phyloP scores from a whole-genome alignment of 2,113 vertebrate genomes.

The Tenebrosternarchus preto region DNA sequence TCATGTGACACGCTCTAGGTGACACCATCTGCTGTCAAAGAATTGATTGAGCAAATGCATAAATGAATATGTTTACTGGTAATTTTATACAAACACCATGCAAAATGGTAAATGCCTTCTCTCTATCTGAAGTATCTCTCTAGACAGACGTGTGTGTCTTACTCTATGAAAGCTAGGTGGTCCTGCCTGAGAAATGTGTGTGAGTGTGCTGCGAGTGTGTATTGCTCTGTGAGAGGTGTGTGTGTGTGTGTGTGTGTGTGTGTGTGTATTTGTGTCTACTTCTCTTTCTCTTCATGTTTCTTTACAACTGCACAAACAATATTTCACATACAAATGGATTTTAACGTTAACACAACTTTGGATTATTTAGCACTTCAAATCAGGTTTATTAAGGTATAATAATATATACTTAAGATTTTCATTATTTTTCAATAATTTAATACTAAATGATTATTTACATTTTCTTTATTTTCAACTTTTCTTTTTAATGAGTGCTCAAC shows the following conservation, averaged over 20 bases:
- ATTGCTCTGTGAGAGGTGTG: not conserved
- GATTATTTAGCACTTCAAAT: not conserved
- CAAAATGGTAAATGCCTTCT: conserved; percentile 28
- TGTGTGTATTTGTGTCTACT: not conserved
- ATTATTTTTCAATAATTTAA: too few relatives aligned
- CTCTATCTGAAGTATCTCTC: not conserved
- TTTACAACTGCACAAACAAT: not conserved
- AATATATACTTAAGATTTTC: too few relatives aligned
- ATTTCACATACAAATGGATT: not conserved
- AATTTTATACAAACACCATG: conserved; percentile 31
- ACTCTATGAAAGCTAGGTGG: too few relatives aligned
- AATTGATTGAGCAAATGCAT: conserved; percentile 47
- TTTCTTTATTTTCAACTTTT: not conserved
- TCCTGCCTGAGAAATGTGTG: too few relatives aligned
- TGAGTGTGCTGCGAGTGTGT: not conserved
- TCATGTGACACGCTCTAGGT: conserved; percentile 48
- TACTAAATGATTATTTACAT: not conserved
- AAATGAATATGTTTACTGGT: conserved; percentile 52
- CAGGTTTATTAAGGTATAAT: too few relatives aligned
- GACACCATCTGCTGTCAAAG: conserved; percentile 50
- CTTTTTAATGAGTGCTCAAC: not conserved
- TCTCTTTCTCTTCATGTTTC: not conserved
- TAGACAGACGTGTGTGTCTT: not conserved
- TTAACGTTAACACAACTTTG: not conserved
- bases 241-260: not conserved